phyloP scores from a whole-genome alignment of 2,888 invertebrate genomes.

The Osmoderma eremita region DNA sequence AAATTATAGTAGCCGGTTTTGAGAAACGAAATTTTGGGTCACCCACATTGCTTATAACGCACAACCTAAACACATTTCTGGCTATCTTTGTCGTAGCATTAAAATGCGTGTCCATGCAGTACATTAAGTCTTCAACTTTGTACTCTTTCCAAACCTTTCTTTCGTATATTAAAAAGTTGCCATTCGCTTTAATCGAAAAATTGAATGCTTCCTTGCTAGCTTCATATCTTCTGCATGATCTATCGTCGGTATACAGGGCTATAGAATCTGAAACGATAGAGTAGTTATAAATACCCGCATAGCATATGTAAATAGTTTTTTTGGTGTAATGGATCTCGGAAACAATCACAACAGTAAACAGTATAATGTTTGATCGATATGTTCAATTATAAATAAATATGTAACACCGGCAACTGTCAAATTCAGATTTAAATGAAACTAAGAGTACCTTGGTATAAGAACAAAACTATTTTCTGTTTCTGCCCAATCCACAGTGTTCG shows the following conservation, averaged over 20 bases:
- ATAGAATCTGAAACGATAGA: conserved; percentile 43
- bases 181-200: conserved; percentile 45
- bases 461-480: no score
- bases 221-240: conserved; percentile 35
- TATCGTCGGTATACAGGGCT: conserved; percentile 40
- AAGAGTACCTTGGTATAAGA: no score
- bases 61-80: conserved; percentile 9
- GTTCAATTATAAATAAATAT: no score
- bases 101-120: conserved; percentile 33
- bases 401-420: no score
- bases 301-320: no score
- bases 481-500: no score
- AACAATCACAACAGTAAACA: no score
- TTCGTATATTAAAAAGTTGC: conserved; percentile 42
- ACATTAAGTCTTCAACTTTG: conserved; percentile 35
- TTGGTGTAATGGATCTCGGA: no score
- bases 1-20: conserved; percentile 8
- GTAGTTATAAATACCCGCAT: background rate
- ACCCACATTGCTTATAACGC: conserved; percentile 14
- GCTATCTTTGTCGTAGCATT: background rate
- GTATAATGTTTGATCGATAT: no score
- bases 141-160: conserved; percentile 31
- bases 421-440: no score
- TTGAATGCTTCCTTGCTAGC: conserved; percentile 36
- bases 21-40: conserved; percentile 27